Evolutionary conservation across 2,797 vertebrate species (phyloP).

Genomic region (Lycodopsis pacificus): DNA sequence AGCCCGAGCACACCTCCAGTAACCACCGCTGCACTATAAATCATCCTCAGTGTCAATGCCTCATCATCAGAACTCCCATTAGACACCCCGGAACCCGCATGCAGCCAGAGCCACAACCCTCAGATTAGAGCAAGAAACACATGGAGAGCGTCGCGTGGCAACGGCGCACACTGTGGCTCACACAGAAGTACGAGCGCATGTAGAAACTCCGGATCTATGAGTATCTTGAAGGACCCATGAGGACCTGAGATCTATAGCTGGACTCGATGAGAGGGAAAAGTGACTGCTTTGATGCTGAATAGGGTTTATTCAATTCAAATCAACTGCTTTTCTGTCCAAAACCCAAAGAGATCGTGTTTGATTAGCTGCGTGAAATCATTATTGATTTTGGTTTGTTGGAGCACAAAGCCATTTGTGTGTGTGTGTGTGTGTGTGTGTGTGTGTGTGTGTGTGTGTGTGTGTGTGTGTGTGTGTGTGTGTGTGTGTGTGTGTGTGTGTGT

Average conservation of each 20-base stretch:
- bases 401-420: slow-evolving; percentile 22
- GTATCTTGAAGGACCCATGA: slow-evolving; percentile 17
- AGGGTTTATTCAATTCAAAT: slow-evolving; percentile 54
- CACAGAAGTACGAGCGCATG: not conserved
- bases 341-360: slow-evolving; percentile 62
- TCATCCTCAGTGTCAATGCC: slow-evolving; percentile 57
- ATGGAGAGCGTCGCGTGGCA: not conserved
- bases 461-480: not conserved
- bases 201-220: not conserved
- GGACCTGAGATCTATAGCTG: slow-evolving; percentile 12
- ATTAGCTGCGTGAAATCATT: slow-evolving; percentile 60
- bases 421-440: not conserved
- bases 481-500: slow-evolving; percentile 5
- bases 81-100: slow-evolving; percentile 25
- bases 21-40: slow-evolving; percentile 57
- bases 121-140: slow-evolving; percentile 18
- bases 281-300: slow-evolving; percentile 29
- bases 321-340: slow-evolving; percentile 51
- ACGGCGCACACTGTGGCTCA: not conserved
- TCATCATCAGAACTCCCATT: slow-evolving; percentile 50
- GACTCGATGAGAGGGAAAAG: slow-evolving; percentile 24
- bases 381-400: slow-evolving; percentile 66
- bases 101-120: slow-evolving; percentile 40
- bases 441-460: not conserved
- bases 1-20: slow-evolving; percentile 42